A percentile compares a stretch with the other conserved stretches of the same genome.
Conservation (phyloP, 2,797 vertebrate species). For the Ammospiza maritima region DNA sequence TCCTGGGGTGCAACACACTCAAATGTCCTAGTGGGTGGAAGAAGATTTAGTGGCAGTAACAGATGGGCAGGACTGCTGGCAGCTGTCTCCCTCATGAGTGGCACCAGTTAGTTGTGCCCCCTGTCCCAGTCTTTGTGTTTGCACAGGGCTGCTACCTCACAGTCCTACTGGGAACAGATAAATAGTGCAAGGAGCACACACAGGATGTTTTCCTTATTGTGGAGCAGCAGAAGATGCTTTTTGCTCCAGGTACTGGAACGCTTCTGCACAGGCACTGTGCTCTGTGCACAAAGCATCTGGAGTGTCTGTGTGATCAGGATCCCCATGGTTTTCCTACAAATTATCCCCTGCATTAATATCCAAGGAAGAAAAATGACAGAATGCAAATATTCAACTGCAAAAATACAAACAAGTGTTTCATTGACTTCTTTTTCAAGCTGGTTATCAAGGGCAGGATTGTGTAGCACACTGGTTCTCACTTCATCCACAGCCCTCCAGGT, state of each 20-base stretch:
- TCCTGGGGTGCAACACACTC: background rate
- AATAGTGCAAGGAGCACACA: background rate
- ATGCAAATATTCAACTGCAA: background rate
- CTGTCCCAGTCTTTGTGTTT: background rate
- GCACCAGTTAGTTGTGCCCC: background rate
- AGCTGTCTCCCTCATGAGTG: background rate
- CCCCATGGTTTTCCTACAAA: background rate
- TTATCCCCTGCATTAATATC: background rate
- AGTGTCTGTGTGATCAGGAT: background rate
- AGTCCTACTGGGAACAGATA: background rate
- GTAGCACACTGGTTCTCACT: background rate
- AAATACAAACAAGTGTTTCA: background rate
- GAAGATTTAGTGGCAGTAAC: background rate
- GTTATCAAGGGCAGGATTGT: background rate
- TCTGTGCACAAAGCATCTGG: background rate
- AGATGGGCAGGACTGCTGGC: background rate
- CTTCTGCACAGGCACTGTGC: background rate
- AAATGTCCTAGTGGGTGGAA: background rate
- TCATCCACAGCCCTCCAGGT: background rate
- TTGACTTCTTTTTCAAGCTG: background rate
- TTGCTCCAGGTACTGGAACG: background rate
- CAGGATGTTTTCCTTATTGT: background rate
- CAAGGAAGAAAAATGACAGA: background rate
- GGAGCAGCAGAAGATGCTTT: background rate
- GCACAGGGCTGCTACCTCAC: background rate